These are phyloP conservation scores for Champsocephalus esox DNA, from an alignment of 2,797 vertebrate species.

Conservation along the genomic window DNA sequence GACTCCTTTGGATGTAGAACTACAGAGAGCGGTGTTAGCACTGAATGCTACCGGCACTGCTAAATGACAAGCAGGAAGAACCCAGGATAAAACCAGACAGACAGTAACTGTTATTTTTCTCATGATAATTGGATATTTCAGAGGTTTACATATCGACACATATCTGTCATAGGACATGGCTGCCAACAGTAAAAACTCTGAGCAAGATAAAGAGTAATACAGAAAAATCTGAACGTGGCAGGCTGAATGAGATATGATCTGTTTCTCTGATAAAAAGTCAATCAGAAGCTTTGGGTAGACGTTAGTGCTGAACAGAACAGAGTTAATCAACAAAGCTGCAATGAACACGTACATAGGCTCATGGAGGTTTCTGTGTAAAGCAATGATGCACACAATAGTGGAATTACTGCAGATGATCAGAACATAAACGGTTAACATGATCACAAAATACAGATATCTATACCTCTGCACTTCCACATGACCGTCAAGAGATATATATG, in stretches of 20 bases:
- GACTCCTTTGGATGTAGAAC: constrained; percentile 1
- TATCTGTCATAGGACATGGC: background rate
- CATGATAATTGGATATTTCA: constrained; percentile 18
- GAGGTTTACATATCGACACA: background rate
- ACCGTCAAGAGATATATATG: no score
- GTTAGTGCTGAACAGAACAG: no score
- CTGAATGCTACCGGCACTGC: rapidly evolving
- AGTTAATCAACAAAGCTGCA: no score
- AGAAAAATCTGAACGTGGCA: background rate
- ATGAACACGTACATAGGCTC: no score
- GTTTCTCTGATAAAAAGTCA: constrained; percentile 3
- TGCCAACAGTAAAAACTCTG: background rate
- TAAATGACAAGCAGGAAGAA: constrained; percentile 14
- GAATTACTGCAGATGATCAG: no score
- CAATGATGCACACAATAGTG: no score
- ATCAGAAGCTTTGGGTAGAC: constrained; percentile 56
- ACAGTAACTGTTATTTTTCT: background rate
- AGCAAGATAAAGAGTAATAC: background rate
- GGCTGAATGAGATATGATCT: no score
- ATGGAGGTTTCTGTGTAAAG: no score
- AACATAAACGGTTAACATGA: no score
- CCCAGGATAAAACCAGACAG: constrained; percentile 12
- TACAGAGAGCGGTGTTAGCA: background rate
- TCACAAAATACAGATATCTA: no score
- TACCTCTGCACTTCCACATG: no score